Evolutionary conservation across 2,113 vertebrate species (phyloP).

Genomic region (Dicrurus megarhynchus): DNA sequence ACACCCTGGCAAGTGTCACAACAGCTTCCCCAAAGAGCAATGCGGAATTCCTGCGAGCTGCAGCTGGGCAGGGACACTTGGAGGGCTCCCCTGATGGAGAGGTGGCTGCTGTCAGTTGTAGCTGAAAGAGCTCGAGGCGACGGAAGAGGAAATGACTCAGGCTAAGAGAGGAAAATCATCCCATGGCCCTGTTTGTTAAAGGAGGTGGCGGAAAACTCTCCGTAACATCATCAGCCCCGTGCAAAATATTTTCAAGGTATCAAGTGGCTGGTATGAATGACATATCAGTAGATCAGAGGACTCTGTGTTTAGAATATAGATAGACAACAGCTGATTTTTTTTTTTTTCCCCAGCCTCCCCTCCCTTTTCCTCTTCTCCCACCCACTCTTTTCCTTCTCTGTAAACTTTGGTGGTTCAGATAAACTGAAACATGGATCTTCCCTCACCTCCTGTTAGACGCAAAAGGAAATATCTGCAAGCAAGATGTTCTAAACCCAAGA

Average conservation of each 20-base stretch:
- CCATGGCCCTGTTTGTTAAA: slow-evolving; percentile 40
- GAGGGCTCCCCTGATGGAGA: not conserved
- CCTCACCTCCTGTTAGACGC: not conserved
- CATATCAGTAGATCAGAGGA: not conserved
- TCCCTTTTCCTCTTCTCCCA: slow-evolving; percentile 21
- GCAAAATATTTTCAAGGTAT: slow-evolving; percentile 8
- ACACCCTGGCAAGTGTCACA: not conserved
- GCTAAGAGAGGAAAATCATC: slow-evolving; percentile 41
- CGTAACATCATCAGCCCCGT: not conserved
- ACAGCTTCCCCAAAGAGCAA: not conserved
- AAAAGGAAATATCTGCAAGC: slow-evolving; percentile 27
- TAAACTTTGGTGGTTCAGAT: slow-evolving; percentile 10
- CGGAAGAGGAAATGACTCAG: slow-evolving; percentile 65
- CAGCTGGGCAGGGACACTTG: not conserved
- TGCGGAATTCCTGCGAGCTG: not conserved
- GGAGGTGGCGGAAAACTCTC: slow-evolving; percentile 2
- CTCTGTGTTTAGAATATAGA: not conserved
- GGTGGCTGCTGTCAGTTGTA: not conserved
- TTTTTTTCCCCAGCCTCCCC: not conserved
- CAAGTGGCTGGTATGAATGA: not conserved
- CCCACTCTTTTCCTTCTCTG: slow-evolving; percentile 17
- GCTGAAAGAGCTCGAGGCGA: not conserved
- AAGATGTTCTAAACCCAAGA: not conserved
- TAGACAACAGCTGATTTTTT: not conserved
- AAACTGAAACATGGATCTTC: not conserved